Percentiles rank a stretch among this genome's conserved stretches.
Evolutionary conservation across 2,888 invertebrate species (phyloP).

Genomic region (Fragum sueziense): DNA sequence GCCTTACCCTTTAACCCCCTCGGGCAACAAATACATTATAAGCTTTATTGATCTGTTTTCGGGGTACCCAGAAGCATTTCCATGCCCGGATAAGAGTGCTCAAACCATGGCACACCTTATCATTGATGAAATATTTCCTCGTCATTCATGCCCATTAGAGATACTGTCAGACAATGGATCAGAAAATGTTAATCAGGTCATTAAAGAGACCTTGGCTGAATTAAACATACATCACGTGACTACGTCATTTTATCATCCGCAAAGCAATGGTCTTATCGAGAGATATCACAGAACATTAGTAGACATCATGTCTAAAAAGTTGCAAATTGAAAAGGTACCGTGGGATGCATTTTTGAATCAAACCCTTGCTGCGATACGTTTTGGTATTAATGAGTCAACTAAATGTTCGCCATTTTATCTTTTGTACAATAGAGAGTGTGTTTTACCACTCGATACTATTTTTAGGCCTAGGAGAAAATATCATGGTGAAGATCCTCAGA

Average conservation of each 20-base stretch:
- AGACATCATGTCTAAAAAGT: constrained; percentile 25
- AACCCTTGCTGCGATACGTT: constrained; percentile 46
- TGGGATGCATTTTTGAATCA: constrained; percentile 45
- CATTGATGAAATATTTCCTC: constrained; percentile 34
- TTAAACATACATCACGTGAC: constrained; percentile 33
- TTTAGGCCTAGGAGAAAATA: constrained; percentile 47
- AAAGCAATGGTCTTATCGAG: constrained; percentile 29
- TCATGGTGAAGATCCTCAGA: constrained; percentile 39
- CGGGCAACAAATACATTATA: neutral
- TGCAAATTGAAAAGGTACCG: constrained; percentile 18
- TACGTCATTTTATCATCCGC: constrained; percentile 22
- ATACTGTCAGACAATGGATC: constrained; percentile 42
- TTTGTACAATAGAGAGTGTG: constrained; percentile 46
- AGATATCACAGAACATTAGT: constrained; percentile 20
- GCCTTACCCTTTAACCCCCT: neutral
- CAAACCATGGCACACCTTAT: constrained; percentile 35
- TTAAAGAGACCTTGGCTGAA: constrained; percentile 30
- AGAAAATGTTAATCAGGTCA: constrained; percentile 21
- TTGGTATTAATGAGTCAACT: constrained; percentile 42
- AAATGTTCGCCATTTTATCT: constrained; percentile 46
- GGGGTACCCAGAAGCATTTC: too few species aligned
- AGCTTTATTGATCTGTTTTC: too few species aligned
- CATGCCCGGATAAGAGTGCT: constrained; percentile 32
- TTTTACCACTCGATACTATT: constrained; percentile 49
- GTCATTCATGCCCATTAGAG: constrained; percentile 36